Percentiles rank a stretch among this genome's conserved stretches.
phyloP scores from a whole-genome alignment of 2,113 vertebrate species.

The Notechis scutatus region DNA sequence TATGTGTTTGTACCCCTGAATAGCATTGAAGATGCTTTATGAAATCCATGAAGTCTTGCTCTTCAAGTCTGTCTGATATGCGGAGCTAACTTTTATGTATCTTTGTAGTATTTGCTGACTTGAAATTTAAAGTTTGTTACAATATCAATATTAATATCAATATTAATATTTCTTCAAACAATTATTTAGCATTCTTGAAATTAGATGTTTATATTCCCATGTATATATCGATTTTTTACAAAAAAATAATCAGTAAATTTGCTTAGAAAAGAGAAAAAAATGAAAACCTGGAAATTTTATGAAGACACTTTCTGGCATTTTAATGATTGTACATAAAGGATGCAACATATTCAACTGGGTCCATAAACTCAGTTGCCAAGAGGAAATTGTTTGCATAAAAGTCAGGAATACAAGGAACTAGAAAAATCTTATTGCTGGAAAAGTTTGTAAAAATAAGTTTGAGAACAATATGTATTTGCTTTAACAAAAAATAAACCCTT shows the following conservation, averaged over 20 bases:
- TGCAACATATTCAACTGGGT: not conserved
- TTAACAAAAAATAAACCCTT: constrained; percentile 21
- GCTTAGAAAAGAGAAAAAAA: not conserved
- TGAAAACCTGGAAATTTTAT: not conserved
- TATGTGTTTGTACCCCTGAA: not conserved
- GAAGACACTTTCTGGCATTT: not conserved
- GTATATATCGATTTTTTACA: not conserved
- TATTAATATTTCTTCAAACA: not conserved
- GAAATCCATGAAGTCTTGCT: not conserved
- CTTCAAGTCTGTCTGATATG: not conserved
- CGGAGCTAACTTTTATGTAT: not conserved
- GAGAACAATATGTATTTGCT: not conserved
- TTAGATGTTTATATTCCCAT: not conserved
- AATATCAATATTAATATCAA: not conserved
- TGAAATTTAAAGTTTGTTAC: not conserved
- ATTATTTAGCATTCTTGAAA: not conserved
- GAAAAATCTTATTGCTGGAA: not conserved
- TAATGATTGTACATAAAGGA: not conserved
- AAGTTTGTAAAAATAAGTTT: constrained; percentile 5
- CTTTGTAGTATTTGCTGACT: not conserved
- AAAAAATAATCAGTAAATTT: not conserved
- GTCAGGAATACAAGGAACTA: not conserved
- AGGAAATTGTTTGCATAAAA: not conserved
- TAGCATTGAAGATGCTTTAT: not conserved
- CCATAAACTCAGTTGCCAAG: not conserved